phyloP scores from a whole-genome alignment of 2,888 invertebrate genomes.

The Phalangium opilio region DNA sequence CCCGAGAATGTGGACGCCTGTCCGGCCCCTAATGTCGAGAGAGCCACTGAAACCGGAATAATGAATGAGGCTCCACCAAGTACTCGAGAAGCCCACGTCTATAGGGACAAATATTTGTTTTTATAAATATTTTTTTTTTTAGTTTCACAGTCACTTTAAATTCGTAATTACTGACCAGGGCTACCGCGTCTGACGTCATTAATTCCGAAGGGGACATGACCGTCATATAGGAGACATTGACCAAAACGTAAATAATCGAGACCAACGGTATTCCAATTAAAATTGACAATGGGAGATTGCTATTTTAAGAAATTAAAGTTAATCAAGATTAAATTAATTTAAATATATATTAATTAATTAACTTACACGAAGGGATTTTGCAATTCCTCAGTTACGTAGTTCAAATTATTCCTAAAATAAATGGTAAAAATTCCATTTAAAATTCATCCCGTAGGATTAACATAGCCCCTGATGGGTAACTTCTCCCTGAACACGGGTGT shows the following conservation, averaged over 20 bases:
- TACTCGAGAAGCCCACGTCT: constrained; percentile 35
- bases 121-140: too few species aligned
- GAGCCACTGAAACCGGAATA: constrained; percentile 81
- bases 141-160: too few species aligned
- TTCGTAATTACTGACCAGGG: constrained; percentile 46
- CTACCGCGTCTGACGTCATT: constrained; percentile 81
- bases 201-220: constrained; percentile 88
- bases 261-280: constrained; percentile 87
- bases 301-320: constrained; percentile 29
- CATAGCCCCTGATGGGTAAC: too few species aligned
- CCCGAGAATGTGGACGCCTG: constrained; percentile 87
- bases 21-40: constrained; percentile 84
- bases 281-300: constrained; percentile 82
- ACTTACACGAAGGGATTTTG: constrained; percentile 81
- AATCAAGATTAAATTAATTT: background rate
- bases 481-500: too few species aligned
- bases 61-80: constrained; percentile 74
- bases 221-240: constrained; percentile 85
- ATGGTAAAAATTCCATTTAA: too few species aligned
- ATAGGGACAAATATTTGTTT: too few species aligned
- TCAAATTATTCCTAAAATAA: constrained; percentile 91
- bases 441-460: too few species aligned
- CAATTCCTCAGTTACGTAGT: constrained; percentile 98
- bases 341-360: constrained; percentile 2
- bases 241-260: constrained; percentile 79